Conservation (phyloP, 2,797 vertebrate species). For the Rallus crepitans region DNA sequence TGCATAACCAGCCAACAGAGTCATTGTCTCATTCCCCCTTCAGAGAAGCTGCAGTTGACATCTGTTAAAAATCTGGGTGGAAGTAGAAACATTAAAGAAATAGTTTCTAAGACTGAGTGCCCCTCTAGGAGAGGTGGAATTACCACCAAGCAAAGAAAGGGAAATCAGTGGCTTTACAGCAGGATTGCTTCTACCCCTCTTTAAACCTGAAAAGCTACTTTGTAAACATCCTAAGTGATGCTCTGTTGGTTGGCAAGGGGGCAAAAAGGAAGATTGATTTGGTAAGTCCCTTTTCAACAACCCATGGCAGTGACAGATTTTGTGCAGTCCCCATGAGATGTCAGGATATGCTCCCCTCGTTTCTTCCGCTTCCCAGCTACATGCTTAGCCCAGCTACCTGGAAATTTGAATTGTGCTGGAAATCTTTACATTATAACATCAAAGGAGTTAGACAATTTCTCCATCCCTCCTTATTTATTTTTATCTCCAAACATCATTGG, state of each 20-base stretch:
- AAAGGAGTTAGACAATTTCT: not conserved
- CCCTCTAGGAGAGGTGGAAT: not conserved
- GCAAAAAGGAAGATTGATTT: not conserved
- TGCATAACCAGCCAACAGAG: not conserved
- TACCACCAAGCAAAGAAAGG: not conserved
- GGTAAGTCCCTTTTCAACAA: not conserved
- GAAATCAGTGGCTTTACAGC: not conserved
- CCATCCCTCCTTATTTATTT: not conserved
- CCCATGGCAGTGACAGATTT: not conserved
- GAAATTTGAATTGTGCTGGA: not conserved
- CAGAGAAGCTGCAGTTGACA: not conserved
- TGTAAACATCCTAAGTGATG: not conserved
- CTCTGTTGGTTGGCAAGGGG: not conserved
- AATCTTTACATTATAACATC: not conserved
- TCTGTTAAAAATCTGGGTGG: not conserved
- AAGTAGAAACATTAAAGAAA: not conserved
- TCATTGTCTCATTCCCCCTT: not conserved
- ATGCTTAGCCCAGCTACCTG: not conserved
- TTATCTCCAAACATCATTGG: not conserved
- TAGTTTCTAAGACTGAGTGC: not conserved
- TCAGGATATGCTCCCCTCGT: not conserved
- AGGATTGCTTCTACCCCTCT: not conserved
- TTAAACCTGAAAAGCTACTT: not conserved
- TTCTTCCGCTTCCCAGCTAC: not conserved
- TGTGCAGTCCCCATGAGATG: not conserved